Percentiles rank a stretch among this genome's conserved stretches.
phyloP scores from a whole-genome alignment of 2,888 invertebrate genomes.

The Eilema sororculum region DNA sequence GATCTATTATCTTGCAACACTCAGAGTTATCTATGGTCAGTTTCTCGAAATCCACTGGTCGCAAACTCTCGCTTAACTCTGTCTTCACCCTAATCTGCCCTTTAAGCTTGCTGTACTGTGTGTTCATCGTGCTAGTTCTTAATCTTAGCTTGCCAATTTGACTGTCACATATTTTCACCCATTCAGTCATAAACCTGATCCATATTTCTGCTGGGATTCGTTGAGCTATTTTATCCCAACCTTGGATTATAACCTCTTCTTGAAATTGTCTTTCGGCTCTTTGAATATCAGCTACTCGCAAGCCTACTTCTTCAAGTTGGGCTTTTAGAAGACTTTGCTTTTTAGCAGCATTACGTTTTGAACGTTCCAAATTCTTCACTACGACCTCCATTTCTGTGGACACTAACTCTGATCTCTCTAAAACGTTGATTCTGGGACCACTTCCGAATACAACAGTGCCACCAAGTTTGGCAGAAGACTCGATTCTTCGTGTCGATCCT shows the following conservation, averaged over 20 bases:
- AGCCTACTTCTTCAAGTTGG: constrained; percentile 85
- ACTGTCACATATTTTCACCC: constrained; percentile 85
- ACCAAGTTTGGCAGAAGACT: constrained; percentile 72
- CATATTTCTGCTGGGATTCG: constrained; percentile 88
- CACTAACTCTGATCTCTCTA: constrained; percentile 84
- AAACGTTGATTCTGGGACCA: constrained; percentile 80
- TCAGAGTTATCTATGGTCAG: constrained; percentile 88
- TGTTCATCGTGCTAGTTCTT: constrained; percentile 85
- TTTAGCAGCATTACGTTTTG: constrained; percentile 66
- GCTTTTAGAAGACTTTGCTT: constrained; percentile 79
- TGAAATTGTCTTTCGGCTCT: constrained; percentile 83
- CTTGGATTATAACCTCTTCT: constrained; percentile 81
- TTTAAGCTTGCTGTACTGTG: constrained; percentile 84
- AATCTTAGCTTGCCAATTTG: constrained; percentile 88
- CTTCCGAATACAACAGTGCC: constrained; percentile 69
- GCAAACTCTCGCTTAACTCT: constrained; percentile 87
- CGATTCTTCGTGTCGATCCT: constrained; percentile 68
- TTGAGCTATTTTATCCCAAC: constrained; percentile 87
- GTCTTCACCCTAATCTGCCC: constrained; percentile 84
- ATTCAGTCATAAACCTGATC: constrained; percentile 88
- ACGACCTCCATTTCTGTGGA: constrained; percentile 82
- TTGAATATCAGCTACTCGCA: constrained; percentile 81
- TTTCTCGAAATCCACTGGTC: constrained; percentile 89
- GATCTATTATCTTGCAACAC: constrained; percentile 82
- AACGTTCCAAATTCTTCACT: constrained; percentile 63